A percentile compares a stretch with the other conserved stretches of the same genome.
phyloP scores from a whole-genome alignment of 2,113 vertebrate species.

The Donacobius atricapilla region DNA sequence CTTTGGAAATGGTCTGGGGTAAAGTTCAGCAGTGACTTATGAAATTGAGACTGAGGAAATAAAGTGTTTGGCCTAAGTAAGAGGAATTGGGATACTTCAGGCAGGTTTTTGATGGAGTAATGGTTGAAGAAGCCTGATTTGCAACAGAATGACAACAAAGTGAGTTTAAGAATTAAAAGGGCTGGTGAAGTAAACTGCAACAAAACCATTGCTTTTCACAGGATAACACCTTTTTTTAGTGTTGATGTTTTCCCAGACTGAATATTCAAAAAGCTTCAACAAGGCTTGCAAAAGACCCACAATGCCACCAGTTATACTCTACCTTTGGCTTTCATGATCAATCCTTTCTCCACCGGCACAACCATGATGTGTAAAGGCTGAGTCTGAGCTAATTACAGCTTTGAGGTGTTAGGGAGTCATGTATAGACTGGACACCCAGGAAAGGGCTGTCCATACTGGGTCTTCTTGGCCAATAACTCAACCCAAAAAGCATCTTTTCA shows the following conservation, averaged over 20 bases:
- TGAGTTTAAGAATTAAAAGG: neutral
- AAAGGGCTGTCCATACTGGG: neutral
- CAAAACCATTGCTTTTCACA: neutral
- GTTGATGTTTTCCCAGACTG: fast-evolving
- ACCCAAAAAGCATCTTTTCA: neutral
- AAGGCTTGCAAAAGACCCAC: neutral
- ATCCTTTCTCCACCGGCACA: neutral
- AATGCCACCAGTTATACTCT: neutral
- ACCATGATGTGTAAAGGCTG: neutral
- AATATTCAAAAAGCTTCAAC: neutral
- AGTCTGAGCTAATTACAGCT: neutral
- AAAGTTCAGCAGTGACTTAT: neutral
- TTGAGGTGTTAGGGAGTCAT: neutral
- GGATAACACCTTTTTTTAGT: neutral
- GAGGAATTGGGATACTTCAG: neutral
- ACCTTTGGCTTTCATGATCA: neutral
- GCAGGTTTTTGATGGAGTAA: neutral
- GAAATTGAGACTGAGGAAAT: neutral
- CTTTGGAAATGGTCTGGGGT: neutral
- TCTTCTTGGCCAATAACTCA: neutral
- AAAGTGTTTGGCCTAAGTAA: neutral
- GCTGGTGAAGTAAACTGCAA: neutral
- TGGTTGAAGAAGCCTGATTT: neutral
- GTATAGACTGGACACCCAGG: too few species aligned
- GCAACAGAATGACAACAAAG: neutral